Conservation (phyloP, 1,140 invertebrate species). For the Hyphantria cunea region DNA sequence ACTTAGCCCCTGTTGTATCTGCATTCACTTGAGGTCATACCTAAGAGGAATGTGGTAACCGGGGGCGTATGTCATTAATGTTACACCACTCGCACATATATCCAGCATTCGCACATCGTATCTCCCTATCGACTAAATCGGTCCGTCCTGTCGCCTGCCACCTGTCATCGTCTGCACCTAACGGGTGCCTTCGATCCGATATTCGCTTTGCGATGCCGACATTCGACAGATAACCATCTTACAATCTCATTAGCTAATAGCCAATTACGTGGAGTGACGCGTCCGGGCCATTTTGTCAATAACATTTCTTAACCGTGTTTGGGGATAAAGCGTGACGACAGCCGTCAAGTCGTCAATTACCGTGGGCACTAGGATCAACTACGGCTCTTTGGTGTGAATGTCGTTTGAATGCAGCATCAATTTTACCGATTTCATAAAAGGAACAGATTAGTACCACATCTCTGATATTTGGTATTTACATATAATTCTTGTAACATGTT, state of each 20-base stretch:
- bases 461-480: too few species aligned
- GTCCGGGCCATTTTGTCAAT: constrained; percentile 63
- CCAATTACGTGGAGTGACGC: constrained; percentile 71
- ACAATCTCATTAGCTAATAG: constrained; percentile 71
- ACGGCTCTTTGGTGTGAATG: constrained; percentile 18
- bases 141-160: constrained; percentile 53
- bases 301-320: constrained; percentile 25
- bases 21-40: too few species aligned
- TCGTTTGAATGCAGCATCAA: constrained; percentile 16
- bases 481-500: too few species aligned
- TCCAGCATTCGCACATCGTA: constrained; percentile 48
- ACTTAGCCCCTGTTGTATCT: neutral
- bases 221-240: constrained; percentile 50
- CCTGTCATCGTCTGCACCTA: constrained; percentile 50
- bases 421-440: too few species aligned
- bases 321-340: constrained; percentile 17
- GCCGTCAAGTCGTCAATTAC: constrained; percentile 30
- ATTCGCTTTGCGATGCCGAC: constrained; percentile 55
- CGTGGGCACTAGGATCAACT: constrained; percentile 4
- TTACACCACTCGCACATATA: neutral
- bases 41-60: neutral
- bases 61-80: neutral
- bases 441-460: too few species aligned
- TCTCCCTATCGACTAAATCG: constrained; percentile 27
- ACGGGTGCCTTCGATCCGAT: constrained; percentile 40